phyloP scores from a whole-genome alignment of 2,888 invertebrate species.

The Meandrusa payeni region DNA sequence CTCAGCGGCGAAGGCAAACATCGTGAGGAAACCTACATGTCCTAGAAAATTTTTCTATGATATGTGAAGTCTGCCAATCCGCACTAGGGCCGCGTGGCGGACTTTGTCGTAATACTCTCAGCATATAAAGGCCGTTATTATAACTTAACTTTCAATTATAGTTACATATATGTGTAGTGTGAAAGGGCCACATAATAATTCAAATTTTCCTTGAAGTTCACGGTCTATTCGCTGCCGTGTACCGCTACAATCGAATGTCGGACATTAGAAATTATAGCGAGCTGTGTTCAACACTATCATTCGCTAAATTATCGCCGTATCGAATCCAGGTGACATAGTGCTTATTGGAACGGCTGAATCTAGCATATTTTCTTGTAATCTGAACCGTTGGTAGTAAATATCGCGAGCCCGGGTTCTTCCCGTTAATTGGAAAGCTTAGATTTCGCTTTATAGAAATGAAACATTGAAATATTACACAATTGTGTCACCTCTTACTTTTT shows the following conservation, averaged over 20 bases:
- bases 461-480: slow-evolving; percentile 1
- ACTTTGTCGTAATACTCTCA: no score
- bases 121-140: no score
- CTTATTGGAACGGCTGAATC: slow-evolving; percentile 18
- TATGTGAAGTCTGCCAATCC: no score
- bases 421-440: background rate
- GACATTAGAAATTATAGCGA: slow-evolving; percentile 15
- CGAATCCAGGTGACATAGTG: slow-evolving; percentile 24
- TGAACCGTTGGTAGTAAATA: background rate
- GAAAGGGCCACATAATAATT: slow-evolving; percentile 9
- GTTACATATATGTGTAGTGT: background rate
- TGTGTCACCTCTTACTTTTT: no score
- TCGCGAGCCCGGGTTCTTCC: background rate
- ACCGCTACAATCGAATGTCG: slow-evolving; percentile 21
- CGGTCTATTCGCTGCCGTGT: slow-evolving; percentile 10
- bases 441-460: background rate
- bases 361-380: slow-evolving; percentile 8
- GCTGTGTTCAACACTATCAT: slow-evolving; percentile 12
- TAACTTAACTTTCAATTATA: no score
- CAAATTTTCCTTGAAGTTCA: slow-evolving; percentile 16
- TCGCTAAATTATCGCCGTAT: slow-evolving; percentile 23
- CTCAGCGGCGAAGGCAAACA: no score
- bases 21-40: no score
- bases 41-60: no score
- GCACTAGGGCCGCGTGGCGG: no score